Evolutionary conservation across 2,888 invertebrate species (phyloP).

Genomic region (Stenurella melanura): DNA sequence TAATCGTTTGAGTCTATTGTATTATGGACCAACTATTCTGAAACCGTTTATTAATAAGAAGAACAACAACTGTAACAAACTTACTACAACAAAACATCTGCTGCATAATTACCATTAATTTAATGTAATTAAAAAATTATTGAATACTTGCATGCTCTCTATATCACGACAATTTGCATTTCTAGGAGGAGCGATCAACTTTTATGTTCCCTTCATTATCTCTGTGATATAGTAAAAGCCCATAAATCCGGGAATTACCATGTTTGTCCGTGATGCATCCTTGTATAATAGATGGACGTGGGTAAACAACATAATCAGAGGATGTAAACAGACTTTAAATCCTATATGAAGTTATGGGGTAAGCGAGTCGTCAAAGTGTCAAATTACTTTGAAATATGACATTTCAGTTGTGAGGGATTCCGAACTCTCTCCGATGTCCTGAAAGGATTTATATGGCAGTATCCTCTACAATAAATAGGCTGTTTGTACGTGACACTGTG

Average conservation of each 20-base stretch:
- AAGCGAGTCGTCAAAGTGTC: constrained; percentile 49
- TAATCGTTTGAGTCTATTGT: no score
- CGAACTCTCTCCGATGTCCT: constrained; percentile 35
- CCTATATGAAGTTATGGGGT: constrained; percentile 51
- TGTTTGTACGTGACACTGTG: constrained; percentile 44
- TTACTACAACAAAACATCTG: no score
- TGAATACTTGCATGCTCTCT: not conserved
- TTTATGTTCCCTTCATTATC: constrained; percentile 1
- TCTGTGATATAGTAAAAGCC: constrained; percentile 23
- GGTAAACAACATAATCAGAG: constrained; percentile 54
- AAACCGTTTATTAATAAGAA: no score
- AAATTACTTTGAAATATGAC: constrained; percentile 52
- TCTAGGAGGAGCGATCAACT: not conserved
- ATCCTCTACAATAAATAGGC: constrained; percentile 46
- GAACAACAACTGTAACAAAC: no score
- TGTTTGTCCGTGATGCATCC: constrained; percentile 47
- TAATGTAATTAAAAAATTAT: no score
- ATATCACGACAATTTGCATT: not conserved
- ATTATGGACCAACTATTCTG: no score
- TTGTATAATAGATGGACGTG: constrained; percentile 43
- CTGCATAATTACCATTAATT: no score
- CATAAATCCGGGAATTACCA: constrained; percentile 45
- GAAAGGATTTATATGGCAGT: constrained; percentile 43
- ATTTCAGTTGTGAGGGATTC: constrained; percentile 47
- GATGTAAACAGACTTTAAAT: constrained; percentile 46